Evolutionary conservation across 2,888 invertebrate species (phyloP).

Genomic region (Apotomis turbidana): DNA sequence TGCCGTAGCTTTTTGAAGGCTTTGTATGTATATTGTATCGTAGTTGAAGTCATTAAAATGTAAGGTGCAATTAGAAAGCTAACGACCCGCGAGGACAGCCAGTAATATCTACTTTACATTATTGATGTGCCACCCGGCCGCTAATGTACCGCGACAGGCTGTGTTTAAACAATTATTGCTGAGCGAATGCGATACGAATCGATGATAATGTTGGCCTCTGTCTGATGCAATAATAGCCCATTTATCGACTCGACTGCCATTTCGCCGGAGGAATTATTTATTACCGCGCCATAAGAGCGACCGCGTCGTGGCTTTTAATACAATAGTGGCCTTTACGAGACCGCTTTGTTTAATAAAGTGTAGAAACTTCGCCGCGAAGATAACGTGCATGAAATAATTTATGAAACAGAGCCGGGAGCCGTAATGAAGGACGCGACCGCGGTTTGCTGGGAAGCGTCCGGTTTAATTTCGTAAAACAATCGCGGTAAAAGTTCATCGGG

Average conservation of each 20-base stretch:
- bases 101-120: constrained; percentile 60
- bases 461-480: constrained; percentile 59
- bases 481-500: constrained; percentile 56
- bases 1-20: constrained; percentile 16
- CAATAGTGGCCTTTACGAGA: constrained; percentile 70
- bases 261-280: constrained; percentile 78
- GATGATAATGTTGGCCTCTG: constrained; percentile 79
- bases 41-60: constrained; percentile 34
- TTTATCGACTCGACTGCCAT: constrained; percentile 77
- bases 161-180: constrained; percentile 81
- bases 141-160: constrained; percentile 72
- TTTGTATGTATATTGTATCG: constrained; percentile 15
- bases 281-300: constrained; percentile 71
- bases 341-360: constrained; percentile 77
- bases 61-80: constrained; percentile 65
- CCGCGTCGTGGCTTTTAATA: constrained; percentile 65
- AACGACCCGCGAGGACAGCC: constrained; percentile 51
- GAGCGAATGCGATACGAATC: constrained; percentile 77
- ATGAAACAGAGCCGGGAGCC: constrained; percentile 70
- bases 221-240: constrained; percentile 79
- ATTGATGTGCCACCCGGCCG: constrained; percentile 64
- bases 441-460: constrained; percentile 54
- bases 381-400: constrained; percentile 75
- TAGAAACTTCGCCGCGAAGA: constrained; percentile 65
- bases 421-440: constrained; percentile 74